Evolutionary conservation across 2,113 vertebrate species (phyloP).

Genomic region (Sciurus niger): DNA sequence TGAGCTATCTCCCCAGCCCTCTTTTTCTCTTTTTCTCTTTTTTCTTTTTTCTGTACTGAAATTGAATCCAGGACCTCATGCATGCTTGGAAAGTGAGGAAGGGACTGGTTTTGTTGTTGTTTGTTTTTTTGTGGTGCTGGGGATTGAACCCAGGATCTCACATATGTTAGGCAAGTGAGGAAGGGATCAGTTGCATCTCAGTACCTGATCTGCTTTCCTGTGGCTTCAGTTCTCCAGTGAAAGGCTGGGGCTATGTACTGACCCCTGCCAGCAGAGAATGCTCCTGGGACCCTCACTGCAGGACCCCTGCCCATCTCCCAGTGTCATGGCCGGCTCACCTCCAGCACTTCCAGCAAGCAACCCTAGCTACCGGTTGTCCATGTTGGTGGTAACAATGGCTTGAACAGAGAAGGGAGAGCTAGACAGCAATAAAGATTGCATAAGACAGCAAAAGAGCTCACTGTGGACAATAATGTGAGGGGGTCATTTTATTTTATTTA

Average conservation of each 20-base stretch:
- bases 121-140: not conserved
- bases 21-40: too few relatives aligned
- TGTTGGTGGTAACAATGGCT: not conserved
- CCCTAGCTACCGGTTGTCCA: not conserved
- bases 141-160: not conserved
- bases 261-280: not conserved
- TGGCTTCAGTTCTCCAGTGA: not conserved
- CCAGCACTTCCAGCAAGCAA: not conserved
- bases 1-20: too few relatives aligned
- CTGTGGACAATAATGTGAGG: not conserved
- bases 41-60: too few relatives aligned
- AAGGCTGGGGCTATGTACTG: not conserved
- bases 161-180: not conserved
- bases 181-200: not conserved
- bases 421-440: not conserved
- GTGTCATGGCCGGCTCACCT: not conserved
- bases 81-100: not conserved
- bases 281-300: not conserved
- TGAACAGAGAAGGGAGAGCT: not conserved
- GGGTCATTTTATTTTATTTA: too few relatives aligned
- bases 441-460: not conserved
- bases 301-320: not conserved
- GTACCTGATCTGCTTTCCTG: not conserved
- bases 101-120: not conserved
- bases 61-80: too few relatives aligned